These are phyloP conservation scores for Melanaphis sacchari DNA, from an alignment of 1,140 invertebrate genomes.

Conservation along the genomic window DNA sequence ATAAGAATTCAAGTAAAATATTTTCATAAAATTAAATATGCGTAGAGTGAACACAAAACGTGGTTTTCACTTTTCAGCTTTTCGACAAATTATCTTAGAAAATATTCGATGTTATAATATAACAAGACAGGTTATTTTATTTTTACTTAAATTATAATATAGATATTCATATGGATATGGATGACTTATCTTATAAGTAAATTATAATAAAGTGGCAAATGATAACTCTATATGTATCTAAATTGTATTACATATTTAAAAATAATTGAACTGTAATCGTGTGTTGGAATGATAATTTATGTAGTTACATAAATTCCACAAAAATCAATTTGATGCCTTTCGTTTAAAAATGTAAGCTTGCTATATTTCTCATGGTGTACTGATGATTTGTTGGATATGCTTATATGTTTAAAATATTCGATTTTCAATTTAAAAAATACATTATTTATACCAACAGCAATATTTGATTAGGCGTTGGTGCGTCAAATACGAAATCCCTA, in stretches of 20 bases:
- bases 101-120: not conserved
- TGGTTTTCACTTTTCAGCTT: not conserved
- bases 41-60: not conserved
- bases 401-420: not conserved
- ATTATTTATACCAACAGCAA: not conserved
- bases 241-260: not conserved
- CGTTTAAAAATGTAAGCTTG: not conserved
- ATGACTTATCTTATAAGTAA: not conserved
- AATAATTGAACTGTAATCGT: not conserved
- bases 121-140: not conserved
- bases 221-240: not conserved
- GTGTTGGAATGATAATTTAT: not conserved
- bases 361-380: not conserved
- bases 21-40: not conserved
- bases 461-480: not conserved
- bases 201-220: not conserved
- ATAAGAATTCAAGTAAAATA: not conserved
- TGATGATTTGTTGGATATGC: not conserved
- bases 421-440: slow-evolving; percentile 8
- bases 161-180: not conserved
- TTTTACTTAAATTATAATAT: not conserved
- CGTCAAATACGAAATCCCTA: not conserved
- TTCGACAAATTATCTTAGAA: not conserved
- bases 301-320: not conserved
- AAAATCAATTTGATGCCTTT: not conserved